Evolutionary conservation across 2,113 vertebrate species (phyloP).

Genomic region (Clarias batrachus): DNA sequence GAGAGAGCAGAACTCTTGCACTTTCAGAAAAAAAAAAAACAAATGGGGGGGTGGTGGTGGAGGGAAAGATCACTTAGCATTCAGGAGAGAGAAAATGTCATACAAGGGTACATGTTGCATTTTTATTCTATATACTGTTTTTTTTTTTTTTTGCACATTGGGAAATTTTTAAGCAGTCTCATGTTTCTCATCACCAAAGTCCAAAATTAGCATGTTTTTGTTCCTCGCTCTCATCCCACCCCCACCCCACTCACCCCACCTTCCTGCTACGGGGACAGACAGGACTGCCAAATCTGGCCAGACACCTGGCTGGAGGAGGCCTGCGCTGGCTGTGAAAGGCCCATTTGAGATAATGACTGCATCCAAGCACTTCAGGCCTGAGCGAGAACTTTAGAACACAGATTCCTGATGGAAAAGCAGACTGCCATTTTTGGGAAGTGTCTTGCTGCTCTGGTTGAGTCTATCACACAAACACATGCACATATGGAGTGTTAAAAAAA

Average conservation of each 20-base stretch:
- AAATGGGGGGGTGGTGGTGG: background rate
- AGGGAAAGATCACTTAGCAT: constrained; percentile 56
- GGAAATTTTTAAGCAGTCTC: constrained; percentile 63
- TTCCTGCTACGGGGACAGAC: constrained; percentile 43
- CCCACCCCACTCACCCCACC: background rate
- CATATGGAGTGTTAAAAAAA: background rate
- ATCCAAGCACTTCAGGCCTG: constrained; percentile 48
- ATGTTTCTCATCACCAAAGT: constrained; percentile 60
- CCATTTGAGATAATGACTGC: constrained; percentile 63
- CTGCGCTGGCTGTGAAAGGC: constrained; percentile 47
- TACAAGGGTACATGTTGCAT: background rate
- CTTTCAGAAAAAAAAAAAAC: constrained; percentile 62
- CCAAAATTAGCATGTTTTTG: constrained; percentile 63
- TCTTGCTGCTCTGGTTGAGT: constrained; percentile 17
- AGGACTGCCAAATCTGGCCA: constrained; percentile 27
- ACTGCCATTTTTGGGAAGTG: constrained; percentile 41
- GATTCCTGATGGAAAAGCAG: constrained; percentile 33
- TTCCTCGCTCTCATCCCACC: constrained; percentile 5
- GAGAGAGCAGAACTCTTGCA: constrained; percentile 61
- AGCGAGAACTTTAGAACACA: constrained; percentile 59
- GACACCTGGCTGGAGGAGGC: constrained; percentile 58
- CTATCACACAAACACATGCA: constrained; percentile 31
- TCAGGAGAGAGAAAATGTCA: constrained; percentile 60
- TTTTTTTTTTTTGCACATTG: constrained; percentile 25
- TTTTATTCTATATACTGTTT: background rate